Evolutionary conservation across 53 echinoderm and acorn worm species (phyloP), one percentile per base, ranked within the genome.

Genomic region (Holothuria scabra): DNA sequence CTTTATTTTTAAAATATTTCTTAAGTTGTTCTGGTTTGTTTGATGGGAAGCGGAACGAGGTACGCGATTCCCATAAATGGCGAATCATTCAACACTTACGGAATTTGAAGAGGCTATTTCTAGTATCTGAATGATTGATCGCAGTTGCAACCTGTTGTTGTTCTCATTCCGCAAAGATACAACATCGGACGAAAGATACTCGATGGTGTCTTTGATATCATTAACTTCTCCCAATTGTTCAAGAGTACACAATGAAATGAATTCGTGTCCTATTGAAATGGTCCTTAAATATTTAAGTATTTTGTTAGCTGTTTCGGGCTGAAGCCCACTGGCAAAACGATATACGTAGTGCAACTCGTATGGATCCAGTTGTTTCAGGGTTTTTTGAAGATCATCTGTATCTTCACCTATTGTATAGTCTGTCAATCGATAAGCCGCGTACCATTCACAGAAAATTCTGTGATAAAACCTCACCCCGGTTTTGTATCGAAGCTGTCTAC

Each of bases 261-360:
- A 68, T 34, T 68, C n/a, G 20, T 30, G 31, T 2, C 69, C 69
- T 19, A 30, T 41, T 14, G 13, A 13, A 5, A n/a, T 68, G 69
- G 20, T 34, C 69, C 19, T 28, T 21, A 68, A 68, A 41, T 68
- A 33, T 34, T 38, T 34, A 20, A 68, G 34, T 14, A 38, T 68
- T 18, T 68, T 33, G 34, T 19, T 20, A 32, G 31, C 67, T 12
- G 34, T 33, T 67, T 25, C 7, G 20, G 28, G 28, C 11, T 67
- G 20, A 8, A 67, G 30, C 18, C 67, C 67, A 67, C 67, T 31
- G 30, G 67, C 30, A 35, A 67, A 67, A 31, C 67, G 67, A 67
- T 67, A 67, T 0, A 67, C 8, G 13, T 67, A 67, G 20, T 67
- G 67, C 16, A 67, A 33, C 19, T 67, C 30, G 12, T 32, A 67